Percentiles rank a stretch among this genome's conserved stretches.
These are phyloP conservation scores for Scaptomyza cyrtandrae DNA, from an alignment of 2,888 invertebrate genomes.

Conservation along the genomic window DNA sequence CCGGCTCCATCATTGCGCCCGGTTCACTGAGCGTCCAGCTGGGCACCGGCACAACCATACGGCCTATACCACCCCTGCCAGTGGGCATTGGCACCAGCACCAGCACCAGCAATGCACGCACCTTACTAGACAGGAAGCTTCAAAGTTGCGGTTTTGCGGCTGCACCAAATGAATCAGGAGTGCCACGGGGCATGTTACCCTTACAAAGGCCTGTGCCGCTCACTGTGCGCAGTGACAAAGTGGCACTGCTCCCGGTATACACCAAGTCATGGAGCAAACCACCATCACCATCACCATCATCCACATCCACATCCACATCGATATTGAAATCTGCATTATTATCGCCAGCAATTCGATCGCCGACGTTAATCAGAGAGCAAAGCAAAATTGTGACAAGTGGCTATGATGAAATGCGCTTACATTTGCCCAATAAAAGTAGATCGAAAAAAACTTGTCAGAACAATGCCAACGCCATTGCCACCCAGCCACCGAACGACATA, in stretches of 20 bases:
- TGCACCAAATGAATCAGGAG: not conserved
- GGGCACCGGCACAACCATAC: slow-evolving; percentile 4
- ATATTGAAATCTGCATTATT: not conserved
- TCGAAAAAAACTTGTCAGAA: not conserved
- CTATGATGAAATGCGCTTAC: not conserved
- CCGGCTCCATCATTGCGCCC: not conserved
- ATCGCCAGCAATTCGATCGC: not conserved
- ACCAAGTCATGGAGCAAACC: not conserved
- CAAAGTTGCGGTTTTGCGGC: not conserved
- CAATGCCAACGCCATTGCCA: not conserved
- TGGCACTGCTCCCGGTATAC: not conserved
- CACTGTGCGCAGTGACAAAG: not conserved
- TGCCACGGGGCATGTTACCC: not conserved
- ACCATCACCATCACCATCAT: not conserved
- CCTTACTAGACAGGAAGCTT: not conserved
- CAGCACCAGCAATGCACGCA: not conserved
- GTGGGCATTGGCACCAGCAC: not conserved
- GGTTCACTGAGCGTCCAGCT: not conserved
- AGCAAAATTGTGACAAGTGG: not conserved
- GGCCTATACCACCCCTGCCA: not conserved
- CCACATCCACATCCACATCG: not conserved
- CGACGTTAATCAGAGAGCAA: not conserved
- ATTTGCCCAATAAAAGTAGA: not conserved
- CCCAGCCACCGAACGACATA: slow-evolving; percentile 31
- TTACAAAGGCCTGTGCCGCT: not conserved